Base-by-base conservation (phyloP, 2,888 invertebrate genomes). In the Leucophora obtusa region DNA sequence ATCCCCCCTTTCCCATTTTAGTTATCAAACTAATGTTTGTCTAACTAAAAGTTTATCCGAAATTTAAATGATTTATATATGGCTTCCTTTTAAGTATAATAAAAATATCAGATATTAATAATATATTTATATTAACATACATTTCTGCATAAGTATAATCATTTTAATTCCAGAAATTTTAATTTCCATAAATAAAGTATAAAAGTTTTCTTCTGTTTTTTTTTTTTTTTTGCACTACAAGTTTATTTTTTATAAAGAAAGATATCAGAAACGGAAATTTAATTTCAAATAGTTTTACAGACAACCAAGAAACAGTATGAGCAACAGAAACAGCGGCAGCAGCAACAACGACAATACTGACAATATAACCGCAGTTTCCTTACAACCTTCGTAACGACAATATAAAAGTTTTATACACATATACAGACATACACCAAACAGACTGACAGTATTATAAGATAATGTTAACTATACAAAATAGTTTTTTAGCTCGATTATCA, bases 211-310 rank as follows among this genome's bases (percentile, higher is more conserved):
- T 0, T 28, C 8, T 56, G 1, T 15, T 56, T 33, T 15, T 0
- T 28, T n/a, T 56, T 9, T 15, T 56, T 33, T 15, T 24, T 8
- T 21, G 0, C 21, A 5, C n/a, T n/a, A 24, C 28, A 54, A 14
- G 14, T 33, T 58, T 15, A 7, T 15, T 58, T 17, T 15, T n/a
- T 11, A 43, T 43, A 38, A 54, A 66, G 63, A 47, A n/a, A 47
- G 43, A 47, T 47, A 47, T 47, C 43, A 47, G 17, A 35, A 18
- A 18, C 33, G 33, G 10, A 58, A 33, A 58, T 58, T 33, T 58
- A 58, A 11, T 35, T 80, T 80, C 68, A 71, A 72, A 71, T 75
- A 72, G 21, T 75, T 80, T 65, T 50, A 72, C 54, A 63, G 69
- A 65, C 58, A 63, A 8, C 43, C n/a, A 65, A 35, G 56, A n/a